Base-by-base conservation (phyloP, 2,113 vertebrate species). In the Scopus umbretta region DNA sequence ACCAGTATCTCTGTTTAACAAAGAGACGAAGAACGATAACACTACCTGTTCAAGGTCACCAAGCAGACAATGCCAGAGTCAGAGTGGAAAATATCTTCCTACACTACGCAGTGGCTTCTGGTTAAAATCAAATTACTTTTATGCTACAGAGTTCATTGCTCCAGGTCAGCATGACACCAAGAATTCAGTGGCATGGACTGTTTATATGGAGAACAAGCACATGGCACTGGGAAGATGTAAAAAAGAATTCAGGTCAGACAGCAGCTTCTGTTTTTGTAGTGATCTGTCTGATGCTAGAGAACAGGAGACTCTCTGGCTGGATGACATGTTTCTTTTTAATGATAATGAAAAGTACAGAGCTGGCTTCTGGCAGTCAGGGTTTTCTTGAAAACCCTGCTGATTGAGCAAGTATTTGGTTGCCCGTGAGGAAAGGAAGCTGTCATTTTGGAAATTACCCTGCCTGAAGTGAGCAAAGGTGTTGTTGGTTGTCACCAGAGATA, bases 41-140 rank as follows among this genome's bases (percentile, higher is more conserved):
- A 19, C 38, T 81, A 85, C 93, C 79, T 96, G 79, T 21, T 76
- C 66, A 45, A 80, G 92, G 90, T 95, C 93, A 94, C 62, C 66
- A 26, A 68, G 38, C 49, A 90, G 45, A 53, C n/a, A 58, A 7
- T 29, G 47, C 55, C 72, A 74, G 56, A 72, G 79, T 14, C 66
- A 72, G 61, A 62, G 47, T 20, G 71, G 80, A 67, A 82, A 61
- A 75, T 55, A 59, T 11, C n/a, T 55, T 78, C 42, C 73, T 81
- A 26, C 45, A 16, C 18, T 25, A 0, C 30, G 47, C 72, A 67
- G 36, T 52, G 75, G 67, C 45, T 85, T 88, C 88, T 95, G 89
- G 38, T 80, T 90, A 88, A 92, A 81, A 87, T 84, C 61, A 87
- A 79, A 52, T 30, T 72, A 20, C 55, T 89, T 55, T 70, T 47